phyloP scores from a whole-genome alignment of 2,113 vertebrate genomes.

The Trematocara nigrifrons region DNA sequence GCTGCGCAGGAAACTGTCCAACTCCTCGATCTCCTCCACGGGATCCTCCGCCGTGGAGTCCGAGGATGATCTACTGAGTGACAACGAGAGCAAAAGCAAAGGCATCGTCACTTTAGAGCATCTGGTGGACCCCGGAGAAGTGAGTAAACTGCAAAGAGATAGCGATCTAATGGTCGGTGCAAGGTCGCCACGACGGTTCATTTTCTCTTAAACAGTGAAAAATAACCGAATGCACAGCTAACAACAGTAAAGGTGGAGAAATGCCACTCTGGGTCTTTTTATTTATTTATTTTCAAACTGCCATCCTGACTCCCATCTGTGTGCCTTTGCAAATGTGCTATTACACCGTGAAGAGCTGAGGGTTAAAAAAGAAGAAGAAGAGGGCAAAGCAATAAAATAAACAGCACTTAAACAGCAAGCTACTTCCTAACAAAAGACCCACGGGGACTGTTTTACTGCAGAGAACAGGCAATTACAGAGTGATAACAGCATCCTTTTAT shows the following conservation, averaged over 20 bases:
- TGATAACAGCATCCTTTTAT: background rate
- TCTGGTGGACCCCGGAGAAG: conserved; percentile 80
- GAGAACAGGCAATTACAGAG: background rate
- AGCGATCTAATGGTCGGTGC: background rate
- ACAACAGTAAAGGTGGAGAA: background rate
- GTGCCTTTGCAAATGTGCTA: background rate
- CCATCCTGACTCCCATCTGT: background rate
- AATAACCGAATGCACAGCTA: background rate
- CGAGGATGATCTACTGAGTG: conserved; percentile 91
- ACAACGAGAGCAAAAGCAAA: conserved; percentile 89
- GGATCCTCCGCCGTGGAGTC: conserved; percentile 91
- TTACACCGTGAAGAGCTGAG: background rate
- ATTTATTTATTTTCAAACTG: background rate
- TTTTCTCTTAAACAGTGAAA: background rate
- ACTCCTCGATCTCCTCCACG: conserved; percentile 90
- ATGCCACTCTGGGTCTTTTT: background rate
- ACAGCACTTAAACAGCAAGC: conserved; percentile 7
- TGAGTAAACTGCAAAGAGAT: conserved; percentile 41
- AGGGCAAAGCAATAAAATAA: background rate
- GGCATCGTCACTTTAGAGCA: conserved; percentile 88
- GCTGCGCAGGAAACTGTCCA: conserved; percentile 84
- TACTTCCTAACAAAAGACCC: background rate
- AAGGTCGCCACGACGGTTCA: background rate
- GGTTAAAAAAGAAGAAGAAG: background rate
- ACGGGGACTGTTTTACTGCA: background rate